phyloP scores from a whole-genome alignment of 2,113 vertebrate species.

The Brienomyrus longianalis region DNA sequence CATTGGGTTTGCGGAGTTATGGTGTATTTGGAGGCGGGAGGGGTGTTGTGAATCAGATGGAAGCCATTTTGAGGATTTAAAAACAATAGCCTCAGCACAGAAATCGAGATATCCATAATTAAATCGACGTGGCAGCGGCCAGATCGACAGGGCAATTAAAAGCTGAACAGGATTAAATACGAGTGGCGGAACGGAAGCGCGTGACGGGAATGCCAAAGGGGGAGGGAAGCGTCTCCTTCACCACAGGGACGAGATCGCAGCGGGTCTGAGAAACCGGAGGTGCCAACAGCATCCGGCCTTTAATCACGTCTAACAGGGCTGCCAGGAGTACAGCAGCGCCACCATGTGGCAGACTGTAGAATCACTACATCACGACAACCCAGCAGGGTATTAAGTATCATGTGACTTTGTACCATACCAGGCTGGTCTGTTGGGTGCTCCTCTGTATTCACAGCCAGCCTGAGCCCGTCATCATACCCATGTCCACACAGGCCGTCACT shows the following conservation, averaged over 20 bases:
- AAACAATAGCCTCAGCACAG: neutral
- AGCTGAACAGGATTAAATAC: slow-evolving; percentile 1
- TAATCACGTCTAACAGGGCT: neutral
- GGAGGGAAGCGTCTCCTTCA: neutral
- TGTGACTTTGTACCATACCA: neutral
- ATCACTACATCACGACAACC: neutral
- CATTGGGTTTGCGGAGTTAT: neutral
- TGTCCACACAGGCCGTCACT: neutral
- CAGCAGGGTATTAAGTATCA: neutral
- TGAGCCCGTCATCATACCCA: neutral
- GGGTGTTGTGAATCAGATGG: neutral
- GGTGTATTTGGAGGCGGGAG: neutral
- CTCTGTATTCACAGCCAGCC: neutral
- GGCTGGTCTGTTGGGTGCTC: neutral
- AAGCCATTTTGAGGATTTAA: neutral
- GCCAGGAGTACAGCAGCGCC: neutral
- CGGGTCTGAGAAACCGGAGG: neutral
- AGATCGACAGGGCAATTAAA: neutral
- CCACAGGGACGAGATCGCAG: neutral
- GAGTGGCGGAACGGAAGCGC: neutral
- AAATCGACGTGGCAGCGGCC: neutral
- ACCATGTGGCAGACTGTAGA: neutral
- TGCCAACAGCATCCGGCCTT: neutral
- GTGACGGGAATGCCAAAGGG: neutral
- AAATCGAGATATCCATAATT: neutral